Base-by-base conservation (phyloP, 2,888 invertebrate genomes). In the Leucozona laternaria region DNA sequence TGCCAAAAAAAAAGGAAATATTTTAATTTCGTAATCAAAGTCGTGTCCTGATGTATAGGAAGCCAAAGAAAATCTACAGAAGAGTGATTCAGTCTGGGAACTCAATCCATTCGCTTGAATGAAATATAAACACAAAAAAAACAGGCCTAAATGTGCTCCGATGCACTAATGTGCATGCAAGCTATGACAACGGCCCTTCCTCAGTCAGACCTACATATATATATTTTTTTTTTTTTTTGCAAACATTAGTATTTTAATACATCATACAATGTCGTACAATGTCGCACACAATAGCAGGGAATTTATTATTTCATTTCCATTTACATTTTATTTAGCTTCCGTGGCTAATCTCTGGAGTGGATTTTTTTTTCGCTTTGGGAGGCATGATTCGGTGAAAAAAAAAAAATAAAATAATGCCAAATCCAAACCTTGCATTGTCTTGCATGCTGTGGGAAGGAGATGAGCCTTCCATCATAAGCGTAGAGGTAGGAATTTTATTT, bases 291-390 rank as follows among this genome's bases (percentile, higher is more conserved):
- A 83, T 87, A 83, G 79, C 66, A 83, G 79, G 79, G 87, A 76
- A 87, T 87, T 83, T 87, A 83, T 87, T 87, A 87, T 87, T 87
- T 87, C 83, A 87, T 87, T 87, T 87, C 83, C 87, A 83, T 83
- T 82, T 87, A 79, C 79, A 83, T 87, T 87, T 83, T 87, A 83
- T 83, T 79, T 87, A 83, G 83, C 83, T 83, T 87, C 87, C 79
- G 82, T 87, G 76, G 87, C 87, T 87, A 87, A 87, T 87, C 87
- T 87, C 83, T 83, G 87, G 68, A 87, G 87, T 83, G 82, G 87
- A 87, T 82, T 77, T 62, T 62, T 70, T 53, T 72, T 58, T 71
- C 6, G 22, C 37, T 60, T 60, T 79, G 2, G 37, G 66, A 28
- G 70, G 62, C 17, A 62, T 37, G 53, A 62, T 68, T 68, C 68